These are phyloP conservation scores for Lamprologus lemairii DNA, from an alignment of 2,113 vertebrate species.

Conservation along the genomic window DNA sequence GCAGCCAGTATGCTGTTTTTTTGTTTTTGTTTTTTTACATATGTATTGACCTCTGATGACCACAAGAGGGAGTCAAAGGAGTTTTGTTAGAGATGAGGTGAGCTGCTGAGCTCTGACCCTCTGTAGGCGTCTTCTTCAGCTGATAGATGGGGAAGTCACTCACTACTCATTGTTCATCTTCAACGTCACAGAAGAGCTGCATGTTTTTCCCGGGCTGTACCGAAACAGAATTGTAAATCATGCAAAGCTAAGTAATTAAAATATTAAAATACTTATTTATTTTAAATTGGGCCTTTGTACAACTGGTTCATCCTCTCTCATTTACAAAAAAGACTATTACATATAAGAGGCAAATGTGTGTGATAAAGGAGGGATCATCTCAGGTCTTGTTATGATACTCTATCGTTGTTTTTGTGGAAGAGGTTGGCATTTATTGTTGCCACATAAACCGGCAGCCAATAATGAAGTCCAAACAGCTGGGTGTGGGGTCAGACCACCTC, in stretches of 20 bases:
- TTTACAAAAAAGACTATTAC: too few species aligned
- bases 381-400: too few species aligned
- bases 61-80: conserved; percentile 17
- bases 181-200: background rate
- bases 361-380: too few species aligned
- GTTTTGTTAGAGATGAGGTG: background rate
- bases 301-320: too few species aligned
- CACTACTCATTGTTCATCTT: background rate
- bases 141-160: background rate
- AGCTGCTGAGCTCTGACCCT: background rate
- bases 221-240: too few species aligned
- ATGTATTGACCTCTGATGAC: background rate
- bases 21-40: background rate
- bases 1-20: background rate
- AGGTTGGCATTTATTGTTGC: too few species aligned
- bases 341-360: too few species aligned
- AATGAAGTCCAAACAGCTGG: too few species aligned
- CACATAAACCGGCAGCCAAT: too few species aligned
- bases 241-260: too few species aligned
- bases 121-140: background rate
- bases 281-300: background rate
- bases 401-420: too few species aligned
- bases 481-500: too few species aligned
- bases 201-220: background rate
- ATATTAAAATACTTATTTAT: background rate